Percentiles rank a stretch among this genome's conserved stretches.
These are phyloP conservation scores for Hippoglossus hippoglossus DNA, from an alignment of 2,797 vertebrate genomes.

Conservation along the genomic window DNA sequence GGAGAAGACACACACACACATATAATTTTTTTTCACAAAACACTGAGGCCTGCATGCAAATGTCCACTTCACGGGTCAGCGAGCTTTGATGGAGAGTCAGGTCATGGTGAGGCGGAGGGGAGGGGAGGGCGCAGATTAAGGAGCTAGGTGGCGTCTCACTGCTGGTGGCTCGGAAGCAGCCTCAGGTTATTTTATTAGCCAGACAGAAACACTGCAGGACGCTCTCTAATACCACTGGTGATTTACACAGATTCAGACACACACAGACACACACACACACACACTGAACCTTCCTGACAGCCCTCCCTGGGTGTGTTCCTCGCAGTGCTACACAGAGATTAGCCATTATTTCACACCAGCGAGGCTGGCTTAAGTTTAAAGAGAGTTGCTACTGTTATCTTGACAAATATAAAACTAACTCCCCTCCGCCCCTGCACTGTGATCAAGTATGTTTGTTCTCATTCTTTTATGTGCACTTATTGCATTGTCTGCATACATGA, in stretches of 20 bases:
- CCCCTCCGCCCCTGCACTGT: neutral
- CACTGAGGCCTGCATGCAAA: conserved; percentile 14
- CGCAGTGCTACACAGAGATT: conserved; percentile 43
- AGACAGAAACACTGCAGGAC: conserved; percentile 63
- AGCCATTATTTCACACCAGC: conserved; percentile 64
- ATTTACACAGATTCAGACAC: conserved; percentile 53
- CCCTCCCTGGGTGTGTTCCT: conserved; percentile 44
- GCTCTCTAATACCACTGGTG: conserved; percentile 57
- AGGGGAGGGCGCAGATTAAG: conserved; percentile 44
- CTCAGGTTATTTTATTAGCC: conserved; percentile 72
- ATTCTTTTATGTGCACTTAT: conserved; percentile 8
- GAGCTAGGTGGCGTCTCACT: conserved; percentile 48
- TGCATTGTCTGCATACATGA: neutral
- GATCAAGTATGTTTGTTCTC: conserved; percentile 2
- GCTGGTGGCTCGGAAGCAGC: conserved; percentile 48
- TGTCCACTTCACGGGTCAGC: conserved; percentile 45
- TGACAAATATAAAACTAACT: conserved; percentile 28
- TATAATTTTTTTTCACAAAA: neutral
- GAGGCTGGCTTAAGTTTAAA: conserved; percentile 47
- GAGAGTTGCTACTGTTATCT: conserved; percentile 45
- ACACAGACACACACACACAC: conserved; percentile 6
- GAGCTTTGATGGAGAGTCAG: conserved; percentile 57
- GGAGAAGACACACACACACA: neutral
- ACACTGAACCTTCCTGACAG: conserved; percentile 32
- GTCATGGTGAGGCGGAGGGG: conserved; percentile 33